Evolutionary conservation across 2,113 vertebrate species (phyloP), one percentile per base, ranked within the genome.

Genomic region (Notarius lentiginosus): DNA sequence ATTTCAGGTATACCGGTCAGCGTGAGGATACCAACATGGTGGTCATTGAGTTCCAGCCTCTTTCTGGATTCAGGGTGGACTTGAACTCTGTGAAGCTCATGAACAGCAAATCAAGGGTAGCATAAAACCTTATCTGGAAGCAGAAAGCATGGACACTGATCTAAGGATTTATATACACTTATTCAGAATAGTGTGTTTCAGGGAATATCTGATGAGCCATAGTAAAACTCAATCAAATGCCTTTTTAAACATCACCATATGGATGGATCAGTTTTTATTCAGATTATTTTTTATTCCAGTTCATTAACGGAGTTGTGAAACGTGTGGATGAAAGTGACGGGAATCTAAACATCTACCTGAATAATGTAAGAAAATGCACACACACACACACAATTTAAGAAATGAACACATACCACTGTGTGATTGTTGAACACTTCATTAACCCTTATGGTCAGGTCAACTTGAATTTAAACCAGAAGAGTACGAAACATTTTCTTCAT

Each of bases 21-120:
- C 93, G 95, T 73, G 86, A 89, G 0, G 86, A 92, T 88, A 96
- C 96, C 15, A 97, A 97, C 94, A 96, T 96, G 96, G 94, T 94
- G 27, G 93, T 97, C 92, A 89, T 97, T 0, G 94, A 95, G 82
- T 90, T 96, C 88, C 96, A 95, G 70, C 90, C 96, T 60, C 93
- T 96, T 0, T 97, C 96, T 0, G 96, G 96, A n/a, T 96, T 95
- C 90, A 79, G 87, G 18, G 89, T 94, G 0, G 91, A 94, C 1
- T 89, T 93, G 66, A 83, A 20, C 56, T 96, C 95, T 0, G 0
- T 95, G 82, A 12, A 30, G 8, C 53, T 83, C 91, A 95, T 96
- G 86, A 94, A 93, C 86, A 14, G 81, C 30, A 65, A 12, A 10
- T 27, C 9, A 60, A 22, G 87, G 4, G 81, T 83, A 70, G 61